Base-by-base conservation (phyloP, 2,888 invertebrate species). In the Zeuzera pyrina region DNA sequence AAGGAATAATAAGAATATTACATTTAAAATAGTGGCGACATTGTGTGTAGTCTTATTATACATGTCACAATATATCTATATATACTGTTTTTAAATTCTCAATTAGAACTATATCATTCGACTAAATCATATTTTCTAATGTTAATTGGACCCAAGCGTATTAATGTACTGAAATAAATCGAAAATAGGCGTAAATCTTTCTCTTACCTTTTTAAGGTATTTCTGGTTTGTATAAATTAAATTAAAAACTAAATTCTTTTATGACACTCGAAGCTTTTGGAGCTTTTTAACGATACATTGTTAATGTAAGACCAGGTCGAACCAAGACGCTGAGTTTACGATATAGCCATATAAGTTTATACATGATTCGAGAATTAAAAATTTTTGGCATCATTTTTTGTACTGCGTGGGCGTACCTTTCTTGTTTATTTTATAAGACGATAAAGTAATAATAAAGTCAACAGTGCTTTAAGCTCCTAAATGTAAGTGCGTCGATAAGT, bases 231-330 rank as follows among this genome's bases (percentile, higher is more conserved):
- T 49, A 42, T 49, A 46, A 37, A 38, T 42, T 38, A 45, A n/a
- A n/a, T n/a, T n/a, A n/a, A n/a, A 44, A 44, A 40, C 42, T 48
- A 49, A 57, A 49, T 49, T 41, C 46, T 36, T 52, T 52, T 52
- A 49, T 47, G 54, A 52, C 55, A 56, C 52, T 47, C 13, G 43
- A 33, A 37, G 42, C 38, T 49, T 48, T 49, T 41, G 45, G 38
- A 35, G 34, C 37, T 26, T 35, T 41, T 36, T 47, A 46, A 39
- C 36, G 45, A 47, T 47, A 47, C 37, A 41, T 42, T 39, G 37
- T 44, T 34, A 42, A 45, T 42, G 42, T 41, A 34, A 35, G 38
- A 38, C 31, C 36, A 43, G 36, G 35, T 32, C 34, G 37, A 35
- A 36, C 31, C 36, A 34, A 35, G 30, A 35, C 33, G 32, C 14